Evolutionary conservation across 2,113 vertebrate genomes (phyloP), one percentile per base, ranked within the genome.

Genomic region (Willisornis vidua): DNA sequence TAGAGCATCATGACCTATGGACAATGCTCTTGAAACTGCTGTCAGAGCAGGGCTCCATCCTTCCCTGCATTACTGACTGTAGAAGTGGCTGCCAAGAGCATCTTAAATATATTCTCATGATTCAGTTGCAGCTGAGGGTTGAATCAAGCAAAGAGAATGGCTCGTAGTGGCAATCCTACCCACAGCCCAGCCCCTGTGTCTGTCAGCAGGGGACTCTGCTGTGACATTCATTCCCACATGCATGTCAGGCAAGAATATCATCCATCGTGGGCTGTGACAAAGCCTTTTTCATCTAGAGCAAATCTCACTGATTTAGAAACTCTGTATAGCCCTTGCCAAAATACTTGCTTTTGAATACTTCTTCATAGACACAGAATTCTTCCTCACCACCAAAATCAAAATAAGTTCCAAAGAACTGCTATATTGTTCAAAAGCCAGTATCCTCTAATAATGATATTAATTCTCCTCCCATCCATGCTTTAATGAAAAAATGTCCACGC

Each of bases 401-500:
- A 62, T 62, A 73, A 83, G 10, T 71, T 66, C 31, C 19, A 62
- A 54, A 35, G 22, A 59, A 55, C 49, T 59, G 14, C 28, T 85
- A 1, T 55, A 1, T 55, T 85, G 19, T 77, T 96, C 70, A 71
- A 83, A 85, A 93, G 45, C 17, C 65, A 85, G 35, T 90, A 58
- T 79, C 41, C 61, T 94, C 5, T 61, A 80, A 81, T 59, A 81
- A 91, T 83, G 15, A 11, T 43, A 62, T 68, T 88, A 75, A 85
- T 96, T 89, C 76, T 93, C 29, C 48, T 61, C 51, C 46, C 39
- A 79, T 92, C 51, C 55, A 45, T 0, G 1, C 81, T 95, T 96
- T 90, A 96, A 83, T 78, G 85, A 89, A 95, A 94, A 87, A 74
- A 86, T 80, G 85, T 76, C 43, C 8, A 17, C 81, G 87, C 45